Base-by-base conservation (phyloP, 1,140 invertebrate species). In the Drosophila ambigua region DNA sequence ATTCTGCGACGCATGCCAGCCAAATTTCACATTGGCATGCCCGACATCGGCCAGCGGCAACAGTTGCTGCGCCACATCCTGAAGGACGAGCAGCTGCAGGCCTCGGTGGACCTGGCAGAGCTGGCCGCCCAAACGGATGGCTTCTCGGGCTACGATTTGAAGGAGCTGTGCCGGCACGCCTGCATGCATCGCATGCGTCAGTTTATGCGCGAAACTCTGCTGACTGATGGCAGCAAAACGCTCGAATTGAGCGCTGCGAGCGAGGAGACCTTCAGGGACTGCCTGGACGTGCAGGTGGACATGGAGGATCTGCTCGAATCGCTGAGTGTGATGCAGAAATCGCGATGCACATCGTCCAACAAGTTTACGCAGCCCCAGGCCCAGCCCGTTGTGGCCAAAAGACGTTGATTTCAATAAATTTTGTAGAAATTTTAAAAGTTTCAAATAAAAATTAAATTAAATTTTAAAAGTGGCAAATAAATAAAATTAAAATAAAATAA, bases 1-100 rank as follows among this genome's bases (percentile, higher is more conserved):
- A 99, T 99, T 91, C 93, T 99, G 16, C 93, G 98, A n/a, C 94
- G 98, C 55, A 98, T 99, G 98, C 98, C 98, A 3, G 95, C 97
- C 31, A 96, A 97, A 66, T 99, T 99, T 92, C 95, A 97, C 81
- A 95, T 99, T 82, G 94, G 95, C 20, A 94, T 98, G 83, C 98
- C 98, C 89, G 95, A 94, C 84, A 91, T 93, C 31, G 54, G 91
- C 26, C 97, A 98, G 92, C 93, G 98, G n/a, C 91, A 93, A 67
- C 92, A 95, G 80, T 97, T 98, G 67, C 88, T 98, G 0, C 92
- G 94, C 59, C 92, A 98, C 15, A 97, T 98, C 54, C 92, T 98
- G 28, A 91, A 93, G 64, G 93, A 95, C 48, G 97, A 98, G 92
- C 94, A 95, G 16, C 92, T 95, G 8, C 93, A 94, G 1, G 82